A percentile compares a stretch with the other conserved stretches of the same genome.
phyloP scores from a whole-genome alignment of 2,797 vertebrate genomes.

The Acipenser oxyrinchus region DNA sequence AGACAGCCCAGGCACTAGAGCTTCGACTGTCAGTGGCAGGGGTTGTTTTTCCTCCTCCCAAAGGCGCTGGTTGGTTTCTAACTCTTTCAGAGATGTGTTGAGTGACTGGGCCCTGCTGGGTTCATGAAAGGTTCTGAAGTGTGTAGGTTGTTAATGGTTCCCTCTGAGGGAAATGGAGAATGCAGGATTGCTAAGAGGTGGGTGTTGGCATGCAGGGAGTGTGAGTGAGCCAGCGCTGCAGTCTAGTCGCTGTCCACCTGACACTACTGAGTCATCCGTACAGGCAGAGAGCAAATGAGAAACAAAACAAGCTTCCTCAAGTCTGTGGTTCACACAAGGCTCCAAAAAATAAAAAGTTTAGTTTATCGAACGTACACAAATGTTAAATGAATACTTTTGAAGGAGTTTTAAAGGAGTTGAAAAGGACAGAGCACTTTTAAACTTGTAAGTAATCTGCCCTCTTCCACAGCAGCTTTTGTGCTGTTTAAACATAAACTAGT shows the following conservation, averaged over 20 bases:
- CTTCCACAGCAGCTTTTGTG: no score
- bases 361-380: no score
- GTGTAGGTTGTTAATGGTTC: constrained; percentile 35
- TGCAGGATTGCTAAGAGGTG: constrained; percentile 15
- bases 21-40: constrained; percentile 26
- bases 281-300: background rate
- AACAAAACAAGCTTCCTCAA: background rate
- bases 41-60: constrained; percentile 21
- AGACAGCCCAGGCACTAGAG: constrained; percentile 39
- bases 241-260: constrained; percentile 6
- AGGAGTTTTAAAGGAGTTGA: no score
- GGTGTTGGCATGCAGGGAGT: constrained; percentile 12
- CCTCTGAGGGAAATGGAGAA: constrained; percentile 45
- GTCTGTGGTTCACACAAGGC: background rate
- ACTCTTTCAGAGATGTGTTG: constrained; percentile 36
- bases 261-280: background rate
- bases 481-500: no score
- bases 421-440: no score
- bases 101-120: constrained; percentile 27
- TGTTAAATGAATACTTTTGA: no score
- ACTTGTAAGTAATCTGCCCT: no score
- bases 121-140: constrained; percentile 17
- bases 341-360: background rate
- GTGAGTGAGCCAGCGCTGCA: constrained; percentile 10
- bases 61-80: constrained; percentile 30